These are phyloP conservation scores for Rhineura floridana DNA, from an alignment of 2,113 vertebrate genomes.

Conservation along the genomic window DNA sequence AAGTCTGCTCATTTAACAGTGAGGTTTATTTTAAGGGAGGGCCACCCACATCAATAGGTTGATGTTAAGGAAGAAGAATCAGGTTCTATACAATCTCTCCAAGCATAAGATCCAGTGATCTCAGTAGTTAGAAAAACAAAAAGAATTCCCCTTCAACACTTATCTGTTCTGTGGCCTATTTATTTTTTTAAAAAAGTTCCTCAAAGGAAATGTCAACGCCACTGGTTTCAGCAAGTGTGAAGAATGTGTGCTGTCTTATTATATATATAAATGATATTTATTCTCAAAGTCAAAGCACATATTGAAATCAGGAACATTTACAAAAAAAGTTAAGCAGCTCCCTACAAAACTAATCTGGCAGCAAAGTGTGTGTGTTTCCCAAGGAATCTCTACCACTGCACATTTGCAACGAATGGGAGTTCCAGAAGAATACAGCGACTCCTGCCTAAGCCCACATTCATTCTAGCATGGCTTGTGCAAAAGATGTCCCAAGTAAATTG, in stretches of 20 bases:
- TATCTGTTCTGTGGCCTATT: slow-evolving; percentile 57
- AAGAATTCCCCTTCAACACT: slow-evolving; percentile 57
- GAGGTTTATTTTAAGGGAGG: not conserved
- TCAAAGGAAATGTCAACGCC: slow-evolving; percentile 63
- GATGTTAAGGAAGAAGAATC: slow-evolving; percentile 43
- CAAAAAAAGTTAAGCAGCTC: slow-evolving; percentile 65
- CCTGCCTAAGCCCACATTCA: not conserved
- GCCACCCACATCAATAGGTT: slow-evolving; percentile 11
- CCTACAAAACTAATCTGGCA: slow-evolving; percentile 69
- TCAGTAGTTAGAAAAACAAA: slow-evolving; percentile 65
- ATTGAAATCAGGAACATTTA: slow-evolving; percentile 54
- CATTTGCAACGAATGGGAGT: not conserved
- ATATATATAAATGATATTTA: slow-evolving; percentile 45
- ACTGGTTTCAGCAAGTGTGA: slow-evolving; percentile 37
- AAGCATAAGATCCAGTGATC: slow-evolving; percentile 71
- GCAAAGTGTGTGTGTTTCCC: slow-evolving; percentile 30
- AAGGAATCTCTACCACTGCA: not conserved
- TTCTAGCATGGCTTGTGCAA: slow-evolving; percentile 10
- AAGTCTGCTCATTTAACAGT: slow-evolving; percentile 45
- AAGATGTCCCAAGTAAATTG: slow-evolving; percentile 34
- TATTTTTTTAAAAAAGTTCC: slow-evolving; percentile 59
- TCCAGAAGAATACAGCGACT: not conserved
- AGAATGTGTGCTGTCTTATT: not conserved
- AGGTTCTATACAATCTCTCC: slow-evolving; percentile 54
- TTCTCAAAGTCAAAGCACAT: slow-evolving; percentile 69